Conservation (phyloP, 2,888 invertebrate species). For the Furcula furcula region DNA sequence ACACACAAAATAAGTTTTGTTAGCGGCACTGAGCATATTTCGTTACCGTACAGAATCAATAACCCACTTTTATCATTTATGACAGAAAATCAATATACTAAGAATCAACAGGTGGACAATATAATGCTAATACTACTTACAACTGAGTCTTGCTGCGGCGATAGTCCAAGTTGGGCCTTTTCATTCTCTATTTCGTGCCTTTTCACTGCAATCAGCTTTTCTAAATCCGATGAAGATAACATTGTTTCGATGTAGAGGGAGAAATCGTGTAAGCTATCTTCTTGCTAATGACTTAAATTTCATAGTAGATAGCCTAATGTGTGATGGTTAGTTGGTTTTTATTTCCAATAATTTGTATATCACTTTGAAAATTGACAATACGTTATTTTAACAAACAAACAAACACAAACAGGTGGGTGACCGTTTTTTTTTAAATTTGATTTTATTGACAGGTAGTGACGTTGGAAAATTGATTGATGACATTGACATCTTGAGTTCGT, state of each 20-base stretch:
- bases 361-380: no score
- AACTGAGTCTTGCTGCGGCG: slow-evolving; percentile 17
- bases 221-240: slow-evolving; percentile 63
- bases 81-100: slow-evolving; percentile 43
- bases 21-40: slow-evolving; percentile 1
- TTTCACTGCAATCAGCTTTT: slow-evolving; percentile 70
- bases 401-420: no score
- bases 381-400: no score
- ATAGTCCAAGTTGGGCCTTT: slow-evolving; percentile 59
- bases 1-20: slow-evolving; percentile 1
- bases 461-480: no score
- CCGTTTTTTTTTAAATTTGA: no score
- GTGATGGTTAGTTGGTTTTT: no score
- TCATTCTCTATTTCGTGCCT: slow-evolving; percentile 69
- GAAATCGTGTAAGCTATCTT: no score
- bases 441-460: no score
- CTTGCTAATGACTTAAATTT: no score
- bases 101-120: slow-evolving; percentile 40
- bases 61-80: slow-evolving; percentile 25
- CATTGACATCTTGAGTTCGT: no score
- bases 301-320: no score
- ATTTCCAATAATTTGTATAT: no score
- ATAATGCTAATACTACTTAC: slow-evolving; percentile 16
- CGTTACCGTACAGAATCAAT: slow-evolving; percentile 30
- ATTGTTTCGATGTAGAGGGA: slow-evolving; percentile 50